phyloP scores from a whole-genome alignment of 2,888 invertebrate genomes.

The Drosophila anomalata region DNA sequence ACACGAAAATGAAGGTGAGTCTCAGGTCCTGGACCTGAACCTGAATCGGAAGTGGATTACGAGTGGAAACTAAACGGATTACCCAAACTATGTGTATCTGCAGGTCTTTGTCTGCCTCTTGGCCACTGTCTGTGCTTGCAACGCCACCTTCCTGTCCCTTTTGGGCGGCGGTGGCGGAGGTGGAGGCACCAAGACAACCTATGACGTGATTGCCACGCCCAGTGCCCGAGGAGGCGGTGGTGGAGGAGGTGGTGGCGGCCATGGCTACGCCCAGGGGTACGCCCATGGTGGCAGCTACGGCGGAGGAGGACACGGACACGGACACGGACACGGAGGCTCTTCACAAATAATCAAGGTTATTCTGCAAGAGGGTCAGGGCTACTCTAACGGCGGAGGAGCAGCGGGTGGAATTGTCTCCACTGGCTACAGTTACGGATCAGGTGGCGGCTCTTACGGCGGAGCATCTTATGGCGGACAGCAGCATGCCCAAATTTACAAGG shows the following conservation, averaged over 20 bases:
- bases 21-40: not conserved
- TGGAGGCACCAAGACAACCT: slow-evolving; percentile 54
- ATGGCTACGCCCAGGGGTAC: slow-evolving; percentile 45
- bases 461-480: slow-evolving; percentile 12
- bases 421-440: slow-evolving; percentile 24
- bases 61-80: slow-evolving; percentile 21
- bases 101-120: slow-evolving; percentile 77
- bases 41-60: slow-evolving; percentile 3
- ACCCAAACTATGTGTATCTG: slow-evolving; percentile 15
- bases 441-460: slow-evolving; percentile 21
- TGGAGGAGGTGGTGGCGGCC: slow-evolving; percentile 28
- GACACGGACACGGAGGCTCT: slow-evolving; percentile 34
- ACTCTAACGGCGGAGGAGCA: slow-evolving; percentile 44
- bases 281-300: slow-evolving; percentile 43
- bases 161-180: slow-evolving; percentile 59
- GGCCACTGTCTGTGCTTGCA: slow-evolving; percentile 64
- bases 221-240: slow-evolving; percentile 36
- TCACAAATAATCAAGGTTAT: slow-evolving; percentile 74
- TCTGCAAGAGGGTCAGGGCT: slow-evolving; percentile 50
- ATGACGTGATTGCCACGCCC: slow-evolving; percentile 67
- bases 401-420: slow-evolving; percentile 31
- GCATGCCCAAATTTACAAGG: slow-evolving; percentile 64
- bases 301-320: slow-evolving; percentile 19
- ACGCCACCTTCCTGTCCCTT: slow-evolving; percentile 72
- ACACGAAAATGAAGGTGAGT: slow-evolving; percentile 68